phyloP scores from a whole-genome alignment of 2,888 invertebrate species.

The Urechis unicinctus region DNA sequence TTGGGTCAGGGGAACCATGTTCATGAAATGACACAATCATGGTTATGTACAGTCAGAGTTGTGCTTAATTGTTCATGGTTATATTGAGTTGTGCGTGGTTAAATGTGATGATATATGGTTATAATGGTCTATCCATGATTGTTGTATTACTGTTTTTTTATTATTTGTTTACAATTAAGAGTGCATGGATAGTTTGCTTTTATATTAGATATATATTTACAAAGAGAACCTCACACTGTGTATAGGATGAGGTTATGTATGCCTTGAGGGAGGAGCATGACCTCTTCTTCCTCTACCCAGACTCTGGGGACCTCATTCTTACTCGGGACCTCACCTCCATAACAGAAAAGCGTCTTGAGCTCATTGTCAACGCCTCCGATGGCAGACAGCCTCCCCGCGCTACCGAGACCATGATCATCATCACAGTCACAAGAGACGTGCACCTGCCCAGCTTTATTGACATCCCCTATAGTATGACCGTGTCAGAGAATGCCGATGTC shows the following conservation, averaged over 20 bases:
- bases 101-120: too few species aligned
- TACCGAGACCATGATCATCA: conserved; percentile 5
- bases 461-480: conserved; percentile 14
- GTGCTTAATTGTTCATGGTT: too few species aligned
- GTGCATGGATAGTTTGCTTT: too few species aligned
- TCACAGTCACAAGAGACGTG: conserved; percentile 13
- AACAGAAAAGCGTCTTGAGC: conserved; percentile 16
- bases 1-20: not conserved
- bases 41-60: too few species aligned
- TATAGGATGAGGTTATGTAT: conserved; percentile 28
- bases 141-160: too few species aligned
- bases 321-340: conserved; percentile 25
- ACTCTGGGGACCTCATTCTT: conserved; percentile 28
- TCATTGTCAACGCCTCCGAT: conserved; percentile 13
- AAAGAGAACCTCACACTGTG: too few species aligned
- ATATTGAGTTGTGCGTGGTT: too few species aligned
- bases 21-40: too few species aligned
- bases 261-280: conserved; percentile 21
- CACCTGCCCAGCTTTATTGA: conserved; percentile 11
- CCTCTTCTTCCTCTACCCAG: conserved; percentile 35
- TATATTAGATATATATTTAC: too few species aligned
- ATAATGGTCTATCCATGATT: too few species aligned
- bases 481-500: conserved; percentile 22
- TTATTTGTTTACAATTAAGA: too few species aligned
- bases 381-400: conserved; percentile 16